These are phyloP conservation scores for Psix sp. DNA, from an alignment of 1,140 invertebrate genomes.

Conservation along the genomic window DNA sequence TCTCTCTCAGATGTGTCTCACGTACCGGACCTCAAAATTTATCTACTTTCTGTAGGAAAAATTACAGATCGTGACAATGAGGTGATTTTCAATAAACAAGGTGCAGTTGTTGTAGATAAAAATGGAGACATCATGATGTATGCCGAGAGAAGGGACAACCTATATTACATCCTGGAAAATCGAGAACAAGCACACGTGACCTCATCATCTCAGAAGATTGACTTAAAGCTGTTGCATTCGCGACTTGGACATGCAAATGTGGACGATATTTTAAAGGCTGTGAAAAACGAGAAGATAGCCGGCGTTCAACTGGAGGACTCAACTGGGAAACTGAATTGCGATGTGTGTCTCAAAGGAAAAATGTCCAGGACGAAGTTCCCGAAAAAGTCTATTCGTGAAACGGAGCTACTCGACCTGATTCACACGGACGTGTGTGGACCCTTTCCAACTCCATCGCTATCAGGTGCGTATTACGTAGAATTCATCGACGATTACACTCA, in stretches of 20 bases:
- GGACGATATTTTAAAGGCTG: constrained; percentile 1
- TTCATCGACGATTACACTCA: constrained; percentile 24
- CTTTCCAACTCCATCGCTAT: constrained; percentile 2
- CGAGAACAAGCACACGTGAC: neutral
- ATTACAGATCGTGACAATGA: constrained; percentile 5
- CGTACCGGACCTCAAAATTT: constrained; percentile 6
- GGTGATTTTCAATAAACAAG: constrained; percentile 6
- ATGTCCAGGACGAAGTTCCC: constrained; percentile 9
- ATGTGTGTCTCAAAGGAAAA: constrained; percentile 17
- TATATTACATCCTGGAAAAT: neutral
- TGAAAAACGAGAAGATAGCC: neutral
- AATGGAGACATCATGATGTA: neutral
- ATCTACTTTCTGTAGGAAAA: constrained; percentile 8
- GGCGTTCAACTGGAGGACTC: neutral
- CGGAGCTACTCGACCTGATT: neutral
- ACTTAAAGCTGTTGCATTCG: constrained; percentile 1
- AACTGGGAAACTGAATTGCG: neutral
- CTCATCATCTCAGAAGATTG: constrained; percentile 16
- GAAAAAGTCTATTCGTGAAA: neutral
- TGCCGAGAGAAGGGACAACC: neutral
- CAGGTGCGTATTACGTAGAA: constrained; percentile 17
- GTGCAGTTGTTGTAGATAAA: constrained; percentile 38
- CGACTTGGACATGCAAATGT: constrained; percentile 18
- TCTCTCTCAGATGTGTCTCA: constrained; percentile 5
- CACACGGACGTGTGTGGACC: constrained; percentile 33